Evolutionary conservation across 2,888 invertebrate species (phyloP).

Genomic region (Lypha dubia): DNA sequence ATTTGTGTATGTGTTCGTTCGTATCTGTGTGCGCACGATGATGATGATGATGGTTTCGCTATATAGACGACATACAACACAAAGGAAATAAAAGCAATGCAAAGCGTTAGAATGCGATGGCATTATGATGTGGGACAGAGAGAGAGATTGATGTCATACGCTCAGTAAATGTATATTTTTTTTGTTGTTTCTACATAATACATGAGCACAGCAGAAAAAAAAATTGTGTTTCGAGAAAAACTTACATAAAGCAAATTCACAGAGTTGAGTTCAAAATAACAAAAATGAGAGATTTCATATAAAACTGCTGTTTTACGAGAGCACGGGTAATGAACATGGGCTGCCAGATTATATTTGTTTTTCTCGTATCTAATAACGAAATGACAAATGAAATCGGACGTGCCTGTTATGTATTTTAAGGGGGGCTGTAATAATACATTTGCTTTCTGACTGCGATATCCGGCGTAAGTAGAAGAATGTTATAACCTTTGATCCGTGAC

Average conservation of each 20-base stretch:
- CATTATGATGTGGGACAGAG: conserved; percentile 43
- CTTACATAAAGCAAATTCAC: conserved; percentile 71
- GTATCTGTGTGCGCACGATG: conserved; percentile 46
- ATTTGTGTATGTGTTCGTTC: conserved; percentile 25
- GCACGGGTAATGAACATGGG: conserved; percentile 51
- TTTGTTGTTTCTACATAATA: conserved; percentile 70
- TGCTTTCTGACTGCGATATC: no score
- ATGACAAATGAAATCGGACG: neutral
- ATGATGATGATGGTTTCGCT: conserved; percentile 39
- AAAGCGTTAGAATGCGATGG: conserved; percentile 51
- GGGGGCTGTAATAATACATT: no score
- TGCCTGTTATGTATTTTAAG: neutral
- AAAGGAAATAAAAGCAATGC: conserved; percentile 67
- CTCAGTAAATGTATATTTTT: conserved; percentile 62
- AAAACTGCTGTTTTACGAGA: conserved; percentile 51
- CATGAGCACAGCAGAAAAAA: conserved; percentile 66
- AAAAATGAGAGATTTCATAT: conserved; percentile 66
- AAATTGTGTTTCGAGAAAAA: conserved; percentile 64
- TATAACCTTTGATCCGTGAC: no score
- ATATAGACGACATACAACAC: conserved; percentile 60
- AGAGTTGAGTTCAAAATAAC: conserved; percentile 59
- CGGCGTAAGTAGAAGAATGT: no score
- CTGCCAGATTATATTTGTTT: conserved; percentile 51
- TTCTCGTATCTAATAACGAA: neutral
- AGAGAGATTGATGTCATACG: conserved; percentile 57